Conservation (phyloP, 2,888 invertebrate genomes). For the Thysanoteuthis rhombus region DNA sequence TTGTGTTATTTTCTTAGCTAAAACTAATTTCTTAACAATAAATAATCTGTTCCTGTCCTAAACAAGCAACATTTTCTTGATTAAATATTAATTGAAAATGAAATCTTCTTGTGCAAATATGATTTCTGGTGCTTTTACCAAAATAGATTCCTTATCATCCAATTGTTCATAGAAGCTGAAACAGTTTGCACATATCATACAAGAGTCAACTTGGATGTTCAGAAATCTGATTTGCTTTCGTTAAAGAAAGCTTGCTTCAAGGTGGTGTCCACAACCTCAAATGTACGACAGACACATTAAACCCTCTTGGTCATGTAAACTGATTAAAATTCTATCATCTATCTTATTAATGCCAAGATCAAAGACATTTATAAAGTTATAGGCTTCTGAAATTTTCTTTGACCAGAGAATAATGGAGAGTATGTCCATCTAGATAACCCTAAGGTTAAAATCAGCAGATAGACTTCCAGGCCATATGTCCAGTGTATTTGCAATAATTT, state of each 20-base stretch:
- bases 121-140: background rate
- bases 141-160: background rate
- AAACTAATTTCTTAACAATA: background rate
- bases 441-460: conserved; percentile 12
- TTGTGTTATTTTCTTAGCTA: too few species aligned
- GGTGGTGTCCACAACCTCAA: background rate
- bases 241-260: background rate
- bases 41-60: background rate
- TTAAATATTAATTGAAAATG: background rate
- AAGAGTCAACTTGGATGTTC: background rate
- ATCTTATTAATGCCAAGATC: conserved; percentile 12
- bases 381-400: conserved; percentile 12
- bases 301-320: conserved; percentile 12
- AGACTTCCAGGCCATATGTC: conserved; percentile 12
- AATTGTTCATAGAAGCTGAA: background rate
- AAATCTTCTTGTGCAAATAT: background rate
- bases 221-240: conserved; percentile 1
- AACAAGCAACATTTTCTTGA: background rate
- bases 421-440: conserved; percentile 12
- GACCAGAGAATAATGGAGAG: conserved; percentile 12
- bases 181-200: background rate
- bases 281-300: background rate
- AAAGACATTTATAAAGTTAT: background rate
- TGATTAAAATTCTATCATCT: background rate
- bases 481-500: background rate